Base-by-base conservation (phyloP, 2,797 vertebrate species). In the Leptodactylus fallax region DNA sequence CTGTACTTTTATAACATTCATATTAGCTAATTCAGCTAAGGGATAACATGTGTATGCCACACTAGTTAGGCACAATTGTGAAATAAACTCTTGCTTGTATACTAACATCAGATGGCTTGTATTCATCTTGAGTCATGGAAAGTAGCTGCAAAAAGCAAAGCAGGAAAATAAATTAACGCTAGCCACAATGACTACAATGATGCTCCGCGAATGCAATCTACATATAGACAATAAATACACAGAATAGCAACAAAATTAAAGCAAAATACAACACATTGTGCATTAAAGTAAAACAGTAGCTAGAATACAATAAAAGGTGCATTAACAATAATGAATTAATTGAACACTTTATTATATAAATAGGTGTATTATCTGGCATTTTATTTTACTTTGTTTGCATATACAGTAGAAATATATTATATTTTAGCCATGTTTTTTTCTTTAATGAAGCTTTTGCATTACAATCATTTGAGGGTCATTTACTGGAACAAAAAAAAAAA, bases 71-170 rank as follows among this genome's bases (percentile, higher is more conserved):
- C 0, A 58, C 51, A 69, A 81, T 65, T 23, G 49, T 83, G 72
- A n/a, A 77, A 78, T 65, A 9, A 53, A 81, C 71, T 72, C 63
- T 17, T 85, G 49, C 47, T 25, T 90, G 90, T 92, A 94, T 95
- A 95, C 97, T 97, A 97, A 99, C 98, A 96, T 99, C 98, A 77
- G 96, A 96, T 79, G 97, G 96, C 93, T 98, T 97, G 97, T 97
- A 97, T 94, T 97, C 97, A 92, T 99, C 98, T 95, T 96, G 97
- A 91, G 97, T 98, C 93, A 96, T 91, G 93, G 97, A 97, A 90
- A 99, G 95, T 90, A 99, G 97, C 98, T 99, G 94, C 91, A 96
- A 96, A 94, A 96, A 96, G 94, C 90, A 95, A 94, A 91, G 94
- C 91, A 93, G 93, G 95, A 95, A 96, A 76, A 19, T 9, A 96